Evolutionary conservation across 2,797 vertebrate genomes (phyloP).

Genomic region (Micropoecilia bifurca): DNA sequence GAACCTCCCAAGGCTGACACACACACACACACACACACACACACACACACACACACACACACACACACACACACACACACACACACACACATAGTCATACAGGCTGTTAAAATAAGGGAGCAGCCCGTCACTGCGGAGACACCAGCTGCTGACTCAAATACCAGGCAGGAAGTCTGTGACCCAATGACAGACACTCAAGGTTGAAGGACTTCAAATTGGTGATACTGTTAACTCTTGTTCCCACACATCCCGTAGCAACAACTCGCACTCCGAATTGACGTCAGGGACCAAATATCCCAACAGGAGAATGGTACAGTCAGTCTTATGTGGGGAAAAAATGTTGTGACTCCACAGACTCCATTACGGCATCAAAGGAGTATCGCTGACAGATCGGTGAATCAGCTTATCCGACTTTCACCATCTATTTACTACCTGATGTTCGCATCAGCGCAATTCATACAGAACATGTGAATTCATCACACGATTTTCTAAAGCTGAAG

Average conservation of each 20-base stretch:
- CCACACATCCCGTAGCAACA: constrained; percentile 1
- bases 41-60: constrained; percentile 16
- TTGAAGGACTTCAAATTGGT: constrained; percentile 29
- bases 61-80: constrained; percentile 15
- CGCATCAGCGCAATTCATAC: not conserved
- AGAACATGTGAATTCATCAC: not conserved
- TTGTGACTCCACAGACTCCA: constrained; percentile 40
- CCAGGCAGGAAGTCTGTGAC: constrained; percentile 67
- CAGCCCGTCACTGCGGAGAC: constrained; percentile 48
- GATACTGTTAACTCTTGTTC: constrained; percentile 1
- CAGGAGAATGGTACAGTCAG: constrained; percentile 44
- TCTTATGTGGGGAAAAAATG: constrained; percentile 13
- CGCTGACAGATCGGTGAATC: constrained; percentile 34
- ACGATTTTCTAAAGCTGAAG: not conserved
- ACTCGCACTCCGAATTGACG: constrained; percentile 5
- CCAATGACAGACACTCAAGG: constrained; percentile 56
- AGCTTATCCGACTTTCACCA: constrained; percentile 12
- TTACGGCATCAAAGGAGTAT: constrained; percentile 11
- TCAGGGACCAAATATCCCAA: constrained; percentile 9
- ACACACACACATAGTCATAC: constrained; percentile 12
- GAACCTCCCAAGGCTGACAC: constrained; percentile 22
- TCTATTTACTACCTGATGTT: not conserved
- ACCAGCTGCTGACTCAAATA: constrained; percentile 53
- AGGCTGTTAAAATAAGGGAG: constrained; percentile 16
- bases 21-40: constrained; percentile 18